Base-by-base conservation (phyloP, 2,797 vertebrate species). In the Propithecus deckenii region DNA sequence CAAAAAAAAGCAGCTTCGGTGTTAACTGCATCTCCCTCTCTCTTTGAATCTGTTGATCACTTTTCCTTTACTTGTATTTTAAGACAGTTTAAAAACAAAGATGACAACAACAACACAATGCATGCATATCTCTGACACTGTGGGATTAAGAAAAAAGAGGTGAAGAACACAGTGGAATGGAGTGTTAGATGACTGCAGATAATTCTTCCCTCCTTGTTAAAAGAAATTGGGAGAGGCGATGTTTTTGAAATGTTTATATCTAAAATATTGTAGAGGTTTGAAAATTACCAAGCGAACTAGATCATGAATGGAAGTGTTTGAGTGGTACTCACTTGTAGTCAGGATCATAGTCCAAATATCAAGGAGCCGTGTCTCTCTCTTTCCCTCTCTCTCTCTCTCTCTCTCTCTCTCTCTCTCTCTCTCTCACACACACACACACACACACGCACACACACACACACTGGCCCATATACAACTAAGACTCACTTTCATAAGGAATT, bases 51-150 rank as follows among this genome's bases (percentile, higher is more conserved):
- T 96, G 84, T 59, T 81, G 72, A 63, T 81, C 88, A 81, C 41
- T 79, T 97, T 59, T 93, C 86, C 88, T 94, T 98, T 69, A 63
- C 48, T 38, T 9, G 46, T 28, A 50, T 50, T 91, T 96, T 88
- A 69, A 90, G 89, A 55, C 18, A 20, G 43, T 76, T 91, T 23
- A 46, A 86, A 96, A 96, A 69, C 80, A 89, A 86, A 93, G 30
- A 76, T 38, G 61, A 92, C 35, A 86, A 46, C 48, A 32, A 74
- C 43, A 38, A 43, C 61, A 90, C 84, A 61, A 59, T 23, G 32
- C 38, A 5, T 3, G 38, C 43, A 0, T 32, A 2, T 41, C 38
- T 41, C 65, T 55, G 52, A 79, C 28, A 11, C 18, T 4, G 4
- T 11, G 38, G 43, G 50, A 57, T 71, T n/a, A 30, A 80, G 71